These are phyloP conservation scores for Caracal caracal DNA, from an alignment of 2,113 vertebrate genomes.

Conservation along the genomic window DNA sequence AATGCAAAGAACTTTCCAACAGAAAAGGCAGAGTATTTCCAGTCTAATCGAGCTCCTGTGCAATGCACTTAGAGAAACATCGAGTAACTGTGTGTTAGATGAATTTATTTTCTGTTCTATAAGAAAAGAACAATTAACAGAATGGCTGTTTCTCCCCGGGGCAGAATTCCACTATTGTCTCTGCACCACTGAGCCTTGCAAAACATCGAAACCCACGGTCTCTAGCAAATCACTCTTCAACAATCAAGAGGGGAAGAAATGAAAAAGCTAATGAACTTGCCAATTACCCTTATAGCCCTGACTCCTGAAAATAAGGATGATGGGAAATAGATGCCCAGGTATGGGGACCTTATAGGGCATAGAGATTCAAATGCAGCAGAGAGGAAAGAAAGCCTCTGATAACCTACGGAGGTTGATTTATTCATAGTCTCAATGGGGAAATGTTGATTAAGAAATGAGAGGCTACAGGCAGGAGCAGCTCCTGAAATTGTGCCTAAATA, in stretches of 20 bases:
- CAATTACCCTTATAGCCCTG: background rate
- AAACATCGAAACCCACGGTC: background rate
- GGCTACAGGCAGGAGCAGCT: background rate
- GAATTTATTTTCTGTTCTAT: background rate
- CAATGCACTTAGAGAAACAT: background rate
- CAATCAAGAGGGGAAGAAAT: background rate
- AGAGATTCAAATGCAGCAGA: background rate
- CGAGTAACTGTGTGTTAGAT: background rate
- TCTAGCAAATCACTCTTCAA: conserved; percentile 36
- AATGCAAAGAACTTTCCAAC: background rate
- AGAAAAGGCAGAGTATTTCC: background rate
- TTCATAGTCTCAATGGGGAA: conserved; percentile 8
- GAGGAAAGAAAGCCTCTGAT: background rate
- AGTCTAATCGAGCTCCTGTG: background rate
- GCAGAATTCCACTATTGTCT: background rate
- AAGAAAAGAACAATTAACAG: conserved; percentile 25
- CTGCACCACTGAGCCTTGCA: conserved; percentile 13
- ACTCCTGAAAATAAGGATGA: background rate
- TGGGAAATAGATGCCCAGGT: background rate
- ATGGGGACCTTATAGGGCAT: background rate
- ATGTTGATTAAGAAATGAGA: conserved; percentile 48
- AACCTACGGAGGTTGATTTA: background rate
- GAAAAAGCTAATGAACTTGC: background rate
- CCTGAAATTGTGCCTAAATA: conserved; percentile 48
- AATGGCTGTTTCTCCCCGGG: background rate